Evolutionary conservation across 1,140 invertebrate genomes (phyloP).

Genomic region (Pogonomyrmex californicus): DNA sequence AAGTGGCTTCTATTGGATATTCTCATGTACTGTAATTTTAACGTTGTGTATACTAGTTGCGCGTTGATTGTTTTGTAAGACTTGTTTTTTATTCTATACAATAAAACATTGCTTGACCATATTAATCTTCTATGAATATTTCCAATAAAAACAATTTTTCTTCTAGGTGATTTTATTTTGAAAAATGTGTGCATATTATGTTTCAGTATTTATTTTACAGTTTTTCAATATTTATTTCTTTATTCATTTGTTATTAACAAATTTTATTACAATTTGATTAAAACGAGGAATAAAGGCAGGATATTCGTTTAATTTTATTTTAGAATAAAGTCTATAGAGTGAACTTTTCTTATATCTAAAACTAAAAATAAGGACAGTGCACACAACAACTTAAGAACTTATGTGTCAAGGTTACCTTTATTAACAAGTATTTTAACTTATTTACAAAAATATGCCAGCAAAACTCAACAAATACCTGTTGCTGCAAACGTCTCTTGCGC

Average conservation of each 20-base stretch:
- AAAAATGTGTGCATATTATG: not conserved
- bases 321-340: not conserved
- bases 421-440: slow-evolving; percentile 80
- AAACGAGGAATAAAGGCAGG: slow-evolving; percentile 35
- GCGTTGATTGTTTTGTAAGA: slow-evolving; percentile 78
- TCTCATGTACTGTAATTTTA: slow-evolving; percentile 61
- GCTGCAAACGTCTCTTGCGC: slow-evolving; percentile 38
- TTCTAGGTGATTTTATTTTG: not conserved
- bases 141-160: not conserved
- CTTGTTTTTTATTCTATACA: slow-evolving; percentile 78
- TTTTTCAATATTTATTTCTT: slow-evolving; percentile 3
- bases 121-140: not conserved
- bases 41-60: slow-evolving; percentile 75
- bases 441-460: slow-evolving; percentile 80
- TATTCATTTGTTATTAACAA: not conserved
- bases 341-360: not conserved
- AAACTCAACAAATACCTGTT: slow-evolving; percentile 78
- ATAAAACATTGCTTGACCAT: slow-evolving; percentile 74
- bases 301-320: not conserved
- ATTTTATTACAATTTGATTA: not conserved
- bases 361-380: not conserved
- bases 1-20: slow-evolving; percentile 24
- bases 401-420: slow-evolving; percentile 72
- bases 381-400: slow-evolving; percentile 13
- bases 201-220: not conserved